Evolutionary conservation across 2,888 invertebrate species (phyloP).

Genomic region (Drosophila birchii): DNA sequence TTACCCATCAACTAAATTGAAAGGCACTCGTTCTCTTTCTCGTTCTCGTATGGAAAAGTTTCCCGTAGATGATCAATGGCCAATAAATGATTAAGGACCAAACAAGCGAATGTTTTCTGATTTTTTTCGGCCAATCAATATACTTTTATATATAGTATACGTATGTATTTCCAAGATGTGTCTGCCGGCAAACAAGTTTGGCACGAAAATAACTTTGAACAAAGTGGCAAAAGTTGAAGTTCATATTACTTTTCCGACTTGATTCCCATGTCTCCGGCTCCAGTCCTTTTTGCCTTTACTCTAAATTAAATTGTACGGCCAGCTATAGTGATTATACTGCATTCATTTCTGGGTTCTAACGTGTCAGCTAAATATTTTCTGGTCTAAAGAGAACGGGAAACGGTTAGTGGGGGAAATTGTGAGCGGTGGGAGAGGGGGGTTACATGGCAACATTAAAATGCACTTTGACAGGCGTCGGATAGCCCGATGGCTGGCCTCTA

Average conservation of each 20-base stretch:
- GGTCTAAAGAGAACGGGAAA: not conserved
- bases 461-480: slow-evolving; percentile 46
- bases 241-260: slow-evolving; percentile 18
- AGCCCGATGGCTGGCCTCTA: slow-evolving; percentile 25
- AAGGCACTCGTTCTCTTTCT: slow-evolving; percentile 13
- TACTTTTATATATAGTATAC: slow-evolving; percentile 5
- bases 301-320: slow-evolving; percentile 25
- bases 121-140: slow-evolving; percentile 27
- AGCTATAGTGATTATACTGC: slow-evolving; percentile 20
- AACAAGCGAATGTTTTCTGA: slow-evolving; percentile 13
- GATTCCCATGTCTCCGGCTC: not conserved
- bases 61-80: slow-evolving; percentile 37
- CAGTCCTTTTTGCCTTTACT: not conserved
- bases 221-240: slow-evolving; percentile 27
- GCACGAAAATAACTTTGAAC: slow-evolving; percentile 8
- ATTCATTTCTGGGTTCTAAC: slow-evolving; percentile 27
- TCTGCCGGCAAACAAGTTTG: slow-evolving; percentile 16
- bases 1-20: slow-evolving; percentile 46
- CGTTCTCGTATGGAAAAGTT: slow-evolving; percentile 14
- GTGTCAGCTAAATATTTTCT: slow-evolving; percentile 30
- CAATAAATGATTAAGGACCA: slow-evolving; percentile 33
- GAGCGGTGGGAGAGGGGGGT: not conserved
- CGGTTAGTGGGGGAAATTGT: not conserved
- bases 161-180: slow-evolving; percentile 14
- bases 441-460: slow-evolving; percentile 46